Evolutionary conservation across 1,140 invertebrate species (phyloP), one percentile per base, ranked within the genome.

Genomic region (Cyclina sinensis): DNA sequence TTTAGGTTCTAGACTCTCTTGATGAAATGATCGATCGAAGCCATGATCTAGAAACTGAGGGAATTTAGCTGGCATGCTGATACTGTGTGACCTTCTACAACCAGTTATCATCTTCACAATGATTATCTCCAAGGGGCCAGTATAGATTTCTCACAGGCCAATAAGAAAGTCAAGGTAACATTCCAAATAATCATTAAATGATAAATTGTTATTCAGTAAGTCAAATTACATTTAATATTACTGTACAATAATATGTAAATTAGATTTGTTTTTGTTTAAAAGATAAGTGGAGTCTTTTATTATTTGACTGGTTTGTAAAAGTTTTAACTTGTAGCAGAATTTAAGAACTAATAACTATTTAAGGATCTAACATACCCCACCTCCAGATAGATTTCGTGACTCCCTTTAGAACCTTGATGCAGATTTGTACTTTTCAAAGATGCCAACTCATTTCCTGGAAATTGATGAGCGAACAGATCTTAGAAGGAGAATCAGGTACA

Each of bases 331-430:
- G 57, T 62, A 24, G 57, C 57, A 62, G 57, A 62, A n/a, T 21
- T 24, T 5, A 24, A n/a, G 57, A 62, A 24, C 24, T 7, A 24
- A n/a, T n/a, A n/a, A n/a, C n/a, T 14, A 57, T 57, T 57, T 57
- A 4, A 57, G 51, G 51, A 57, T 57, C 51, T 57, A 21, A 57
- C 51, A 14, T 14, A 57, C n/a, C 14, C 51, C 5, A 57, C 51
- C 9, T 21, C 51, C 39, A 5, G 48, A 81, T 14, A 57, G 79
- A 35, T 81, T 81, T 18, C 48, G 54, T 24, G 32, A 30, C 14
- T 81, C 51, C 51, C 30, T 81, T 1, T 54, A 59, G 43, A 81
- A n/a, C 18, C 79, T 54, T 35, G 57, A 62, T 24, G 16, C n/a
- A 30, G 32, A 35, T 24, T 51, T 73, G 35, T 73, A 39, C 32